These are phyloP conservation scores for Hormaphis cornu DNA, from an alignment of 1,140 invertebrate species.

Conservation along the genomic window DNA sequence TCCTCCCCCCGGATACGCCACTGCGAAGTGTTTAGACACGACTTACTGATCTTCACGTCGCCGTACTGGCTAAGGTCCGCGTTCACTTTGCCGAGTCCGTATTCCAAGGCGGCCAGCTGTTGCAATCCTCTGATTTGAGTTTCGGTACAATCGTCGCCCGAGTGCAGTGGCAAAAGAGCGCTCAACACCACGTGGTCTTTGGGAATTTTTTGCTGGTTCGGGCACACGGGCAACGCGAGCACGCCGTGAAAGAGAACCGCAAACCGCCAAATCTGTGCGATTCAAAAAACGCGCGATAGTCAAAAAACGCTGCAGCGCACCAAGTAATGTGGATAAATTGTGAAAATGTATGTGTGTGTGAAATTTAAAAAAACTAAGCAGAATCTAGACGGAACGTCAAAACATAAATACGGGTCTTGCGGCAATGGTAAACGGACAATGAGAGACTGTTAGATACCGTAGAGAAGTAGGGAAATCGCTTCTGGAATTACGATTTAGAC, in stretches of 20 bases:
- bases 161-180: conserved; percentile 32
- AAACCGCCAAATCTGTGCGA: neutral
- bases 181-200: conserved; percentile 15
- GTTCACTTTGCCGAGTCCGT: conserved; percentile 23
- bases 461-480: too few relatives aligned
- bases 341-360: too few relatives aligned
- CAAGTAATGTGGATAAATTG: too few relatives aligned
- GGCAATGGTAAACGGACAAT: neutral
- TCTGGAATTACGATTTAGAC: too few relatives aligned
- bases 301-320: neutral
- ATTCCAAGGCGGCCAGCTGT: conserved; percentile 32
- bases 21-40: too few relatives aligned
- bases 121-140: conserved; percentile 31
- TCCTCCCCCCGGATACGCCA: too few relatives aligned
- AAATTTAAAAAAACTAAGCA: neutral
- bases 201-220: neutral
- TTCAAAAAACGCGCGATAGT: neutral
- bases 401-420: neutral
- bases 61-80: conserved; percentile 1
- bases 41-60: conserved; percentile 23
- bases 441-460: too few relatives aligned
- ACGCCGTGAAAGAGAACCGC: neutral
- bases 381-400: neutral
- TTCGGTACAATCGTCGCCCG: conserved; percentile 10
- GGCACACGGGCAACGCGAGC: neutral